Evolutionary conservation across 2,113 vertebrate genomes (phyloP), one percentile per base, ranked within the genome.

Genomic region (Vulpes lagopus): DNA sequence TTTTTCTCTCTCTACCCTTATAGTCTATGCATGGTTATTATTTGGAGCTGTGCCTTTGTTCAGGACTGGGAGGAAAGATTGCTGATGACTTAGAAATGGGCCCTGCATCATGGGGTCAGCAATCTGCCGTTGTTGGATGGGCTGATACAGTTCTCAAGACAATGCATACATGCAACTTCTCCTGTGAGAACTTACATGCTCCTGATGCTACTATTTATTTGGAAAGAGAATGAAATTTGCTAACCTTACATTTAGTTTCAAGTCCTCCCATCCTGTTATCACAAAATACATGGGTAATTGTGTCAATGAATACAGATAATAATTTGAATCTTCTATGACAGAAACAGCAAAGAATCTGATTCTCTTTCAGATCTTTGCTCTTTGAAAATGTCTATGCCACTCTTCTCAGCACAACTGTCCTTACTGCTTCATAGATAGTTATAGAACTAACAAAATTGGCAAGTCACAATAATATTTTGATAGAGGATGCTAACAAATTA

Each of bases 221-320:
- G 19, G 78, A 80, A 95, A 88, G 67, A 90, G 94, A 96, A 90
- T 38, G 4, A 71, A 88, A 86, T 90, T 69, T 95, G 2, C 60
- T 64, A 80, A 93, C 27, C 49, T 25, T 51, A 22, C 4, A 82
- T 57, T 92, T 69, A 91, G 65, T 57, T 11, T 60, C 55, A 97
- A 59, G 14, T 60, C 55, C 20, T 80, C 25, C 12, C 59, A 81
- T 87, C 73, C 53, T 96, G 32, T 55, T 76, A 35, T 64, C 57
- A 25, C 5, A 51, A 98, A 97, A 88, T 38, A n/a, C 23, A 67
- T 92, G 92, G 8, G 57, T 32, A 67, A 32, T 79, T 88, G 60
- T 94, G 7, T 74, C 82, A 92, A 51, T 94, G 81, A 91, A 69
- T 73, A 79, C 86, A 74, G 65, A 83, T 76, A 89, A 89, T 95